Conservation (phyloP, 2,113 vertebrate genomes). For the Hemicordylus capensis region DNA sequence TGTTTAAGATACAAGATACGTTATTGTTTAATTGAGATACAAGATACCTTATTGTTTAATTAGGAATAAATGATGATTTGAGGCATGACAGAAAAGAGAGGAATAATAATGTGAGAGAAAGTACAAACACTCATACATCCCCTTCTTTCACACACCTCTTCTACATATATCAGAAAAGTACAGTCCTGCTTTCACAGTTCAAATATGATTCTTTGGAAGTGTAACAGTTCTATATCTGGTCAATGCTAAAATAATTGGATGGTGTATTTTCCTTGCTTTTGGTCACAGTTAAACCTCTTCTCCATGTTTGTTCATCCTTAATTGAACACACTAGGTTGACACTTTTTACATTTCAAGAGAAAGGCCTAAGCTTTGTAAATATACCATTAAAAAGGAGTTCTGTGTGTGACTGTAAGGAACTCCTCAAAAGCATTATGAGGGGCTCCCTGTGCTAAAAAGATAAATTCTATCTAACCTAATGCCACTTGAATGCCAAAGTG, state of each 20-base stretch:
- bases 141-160: neutral
- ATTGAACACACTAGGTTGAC: neutral
- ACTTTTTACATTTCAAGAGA: neutral
- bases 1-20: no score
- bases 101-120: neutral
- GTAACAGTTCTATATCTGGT: neutral
- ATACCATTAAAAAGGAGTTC: neutral
- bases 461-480: neutral
- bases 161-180: neutral
- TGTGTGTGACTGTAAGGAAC: neutral
- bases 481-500: neutral
- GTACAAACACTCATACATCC: accelerated
- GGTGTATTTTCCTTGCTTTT: neutral
- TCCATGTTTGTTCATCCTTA: constrained; percentile 5
- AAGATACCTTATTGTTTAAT: neutral
- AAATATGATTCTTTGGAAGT: neutral
- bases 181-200: neutral
- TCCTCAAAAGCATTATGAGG: neutral
- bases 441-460: neutral
- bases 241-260: neutral
- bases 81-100: no score
- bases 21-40: no score
- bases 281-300: neutral
- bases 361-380: neutral
- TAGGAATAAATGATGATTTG: neutral